A percentile compares a stretch with the other conserved stretches of the same genome.
These are phyloP conservation scores for Grallaria varia DNA, from an alignment of 2,113 vertebrate species.

Conservation along the genomic window DNA sequence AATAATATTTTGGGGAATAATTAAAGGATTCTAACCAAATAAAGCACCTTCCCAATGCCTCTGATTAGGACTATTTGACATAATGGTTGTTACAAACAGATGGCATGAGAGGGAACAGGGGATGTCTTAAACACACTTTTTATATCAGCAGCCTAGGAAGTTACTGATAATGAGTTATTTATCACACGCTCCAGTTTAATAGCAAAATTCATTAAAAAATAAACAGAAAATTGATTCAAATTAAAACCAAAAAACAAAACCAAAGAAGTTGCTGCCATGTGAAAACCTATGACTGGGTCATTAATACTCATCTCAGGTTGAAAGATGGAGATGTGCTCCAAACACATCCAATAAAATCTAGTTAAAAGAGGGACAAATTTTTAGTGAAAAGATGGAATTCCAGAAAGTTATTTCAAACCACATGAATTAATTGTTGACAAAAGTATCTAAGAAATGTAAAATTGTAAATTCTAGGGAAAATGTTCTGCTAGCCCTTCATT, in stretches of 20 bases:
- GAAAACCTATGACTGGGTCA: background rate
- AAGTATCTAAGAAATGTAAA: background rate
- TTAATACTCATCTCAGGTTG: background rate
- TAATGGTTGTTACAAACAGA: constrained; percentile 10
- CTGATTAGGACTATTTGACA: background rate
- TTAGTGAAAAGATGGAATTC: background rate
- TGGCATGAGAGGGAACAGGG: background rate
- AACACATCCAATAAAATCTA: background rate
- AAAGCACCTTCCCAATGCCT: background rate
- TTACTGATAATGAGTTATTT: background rate
- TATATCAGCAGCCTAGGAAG: background rate
- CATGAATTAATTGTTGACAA: background rate
- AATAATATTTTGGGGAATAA: background rate
- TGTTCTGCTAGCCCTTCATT: background rate
- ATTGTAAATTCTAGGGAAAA: background rate
- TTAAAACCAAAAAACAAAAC: background rate
- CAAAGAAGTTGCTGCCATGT: background rate
- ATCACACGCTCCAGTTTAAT: background rate
- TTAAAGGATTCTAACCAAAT: background rate
- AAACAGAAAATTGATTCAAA: background rate
- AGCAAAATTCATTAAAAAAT: background rate
- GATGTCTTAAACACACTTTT: background rate
- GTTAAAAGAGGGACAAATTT: background rate
- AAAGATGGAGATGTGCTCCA: background rate
- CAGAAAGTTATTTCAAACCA: background rate